phyloP scores from a whole-genome alignment of 2,888 invertebrate species.

The Tuberolachnus salignus region DNA sequence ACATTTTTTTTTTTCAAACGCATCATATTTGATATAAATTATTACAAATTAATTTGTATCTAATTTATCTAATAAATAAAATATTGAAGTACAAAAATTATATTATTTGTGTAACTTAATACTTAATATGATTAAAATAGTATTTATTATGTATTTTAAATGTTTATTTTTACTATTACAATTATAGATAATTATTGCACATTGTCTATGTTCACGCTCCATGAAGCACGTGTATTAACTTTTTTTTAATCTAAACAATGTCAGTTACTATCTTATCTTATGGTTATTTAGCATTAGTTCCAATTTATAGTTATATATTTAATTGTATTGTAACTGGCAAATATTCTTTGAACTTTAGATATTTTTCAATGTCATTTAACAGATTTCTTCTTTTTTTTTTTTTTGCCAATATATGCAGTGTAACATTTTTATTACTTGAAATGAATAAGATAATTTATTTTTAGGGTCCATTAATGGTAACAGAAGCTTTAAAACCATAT shows the following conservation, averaged over 20 bases:
- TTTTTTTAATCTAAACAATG: background rate
- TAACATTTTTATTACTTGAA: slow-evolving; percentile 3
- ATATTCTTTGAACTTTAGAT: background rate
- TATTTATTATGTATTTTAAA: too few species aligned
- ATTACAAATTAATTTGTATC: too few species aligned
- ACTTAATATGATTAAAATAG: too few species aligned
- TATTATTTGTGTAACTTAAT: too few species aligned
- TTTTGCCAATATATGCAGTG: background rate
- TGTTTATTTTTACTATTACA: too few species aligned
- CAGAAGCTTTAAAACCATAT: slow-evolving; percentile 93
- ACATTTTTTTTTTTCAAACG: too few species aligned
- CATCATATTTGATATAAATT: too few species aligned
- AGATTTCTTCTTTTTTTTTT: background rate
- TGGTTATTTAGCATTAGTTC: background rate
- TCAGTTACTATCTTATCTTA: slow-evolving; percentile 1
- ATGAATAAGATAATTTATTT: slow-evolving; percentile 49
- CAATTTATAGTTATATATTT: background rate
- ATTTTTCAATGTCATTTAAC: background rate
- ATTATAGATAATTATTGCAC: too few species aligned
- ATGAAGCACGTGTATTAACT: background rate
- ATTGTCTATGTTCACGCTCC: background rate
- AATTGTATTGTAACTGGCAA: too few species aligned
- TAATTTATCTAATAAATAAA: too few species aligned
- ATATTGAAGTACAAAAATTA: too few species aligned
- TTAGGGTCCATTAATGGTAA: slow-evolving; percentile 96